Conservation (phyloP, 2,113 vertebrate genomes). For the Pimephales promelas region DNA sequence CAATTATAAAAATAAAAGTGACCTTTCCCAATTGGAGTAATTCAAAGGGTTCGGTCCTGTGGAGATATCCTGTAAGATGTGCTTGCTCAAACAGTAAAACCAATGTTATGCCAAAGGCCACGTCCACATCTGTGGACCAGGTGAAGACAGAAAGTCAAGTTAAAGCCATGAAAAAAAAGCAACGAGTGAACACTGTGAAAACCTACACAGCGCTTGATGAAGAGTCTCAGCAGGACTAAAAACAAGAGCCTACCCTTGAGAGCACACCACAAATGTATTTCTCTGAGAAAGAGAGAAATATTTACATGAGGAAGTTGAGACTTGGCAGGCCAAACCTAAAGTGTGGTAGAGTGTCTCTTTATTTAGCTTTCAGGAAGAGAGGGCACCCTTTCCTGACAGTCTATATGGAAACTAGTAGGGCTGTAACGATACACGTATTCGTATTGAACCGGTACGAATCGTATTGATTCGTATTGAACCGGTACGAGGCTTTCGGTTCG, state of each 20-base stretch:
- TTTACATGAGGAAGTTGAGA: slow-evolving; percentile 41
- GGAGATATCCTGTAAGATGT: neutral
- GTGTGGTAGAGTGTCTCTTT: slow-evolving; percentile 1
- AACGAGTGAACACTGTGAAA: slow-evolving; percentile 3
- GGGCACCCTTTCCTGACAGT: neutral
- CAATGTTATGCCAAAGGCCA: neutral
- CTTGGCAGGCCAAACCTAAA: slow-evolving; percentile 9
- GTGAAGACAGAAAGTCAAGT: slow-evolving; percentile 49
- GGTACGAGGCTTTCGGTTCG: no score
- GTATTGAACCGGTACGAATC: no score
- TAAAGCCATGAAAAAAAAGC: slow-evolving; percentile 45
- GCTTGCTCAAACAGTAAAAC: slow-evolving; percentile 8
- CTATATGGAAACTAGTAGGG: neutral
- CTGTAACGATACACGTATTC: no score
- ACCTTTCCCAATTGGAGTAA: neutral
- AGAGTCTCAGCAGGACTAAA: neutral
- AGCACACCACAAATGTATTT: slow-evolving; percentile 30
- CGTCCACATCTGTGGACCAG: slow-evolving; percentile 63
- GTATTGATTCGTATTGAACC: no score
- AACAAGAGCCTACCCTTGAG: slow-evolving; percentile 16
- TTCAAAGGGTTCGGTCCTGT: neutral
- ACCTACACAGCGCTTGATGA: slow-evolving; percentile 21
- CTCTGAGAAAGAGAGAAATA: slow-evolving; percentile 31
- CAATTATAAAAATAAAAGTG: slow-evolving; percentile 7
- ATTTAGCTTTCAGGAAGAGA: slow-evolving; percentile 5